Evolutionary conservation across 2,888 invertebrate species (phyloP), one percentile per base, ranked within the genome.

Genomic region (Rhabditoides inermis): DNA sequence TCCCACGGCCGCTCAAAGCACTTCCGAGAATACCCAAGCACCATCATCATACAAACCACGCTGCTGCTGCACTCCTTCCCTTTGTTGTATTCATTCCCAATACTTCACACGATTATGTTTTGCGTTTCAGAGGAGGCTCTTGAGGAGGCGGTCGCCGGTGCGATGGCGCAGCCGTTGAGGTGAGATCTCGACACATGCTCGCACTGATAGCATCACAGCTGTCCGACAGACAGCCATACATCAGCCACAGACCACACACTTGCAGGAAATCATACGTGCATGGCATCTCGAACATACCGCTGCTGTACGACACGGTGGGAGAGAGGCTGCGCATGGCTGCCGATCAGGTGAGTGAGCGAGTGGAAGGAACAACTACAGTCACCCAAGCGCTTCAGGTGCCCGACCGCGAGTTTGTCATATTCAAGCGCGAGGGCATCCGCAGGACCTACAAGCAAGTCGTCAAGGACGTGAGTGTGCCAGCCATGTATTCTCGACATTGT

Each of bases 241-340:
- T n/a, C n/a, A n/a, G n/a, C n/a, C n/a, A n/a, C n/a, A 39, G 39
- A 6, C 6, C 18, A 15, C n/a, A 6, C 10, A 6, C 1, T 22
- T 45, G 2, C 36, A 42, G 64, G 30, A 60, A 63, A 53, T 72
- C 72, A 51, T 73, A 73, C 57, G 66, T 70, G 10, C 72, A 74
- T 52, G 73, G 73, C 28, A 59, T 61, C 28, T 68, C 68, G 15
- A 56, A 54, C 20, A 41, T 45, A n/a, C 69, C 68, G 36, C 55
- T 74, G 7, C 60, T 74, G 25, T 72, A 65, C 55, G 69, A 72
- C 41, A 75, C 74, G 22, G 64, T 74, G 39, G 74, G 72, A 39
- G 68, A 74, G 45, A 59, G 70, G 25, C 60, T 74, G 44, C 55
- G 72, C 25, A 46, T 59, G 26, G 74, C 74, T 6, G 68, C 66